These are phyloP conservation scores for Mellivora capensis DNA, from an alignment of 2,113 vertebrate genomes.

Conservation along the genomic window DNA sequence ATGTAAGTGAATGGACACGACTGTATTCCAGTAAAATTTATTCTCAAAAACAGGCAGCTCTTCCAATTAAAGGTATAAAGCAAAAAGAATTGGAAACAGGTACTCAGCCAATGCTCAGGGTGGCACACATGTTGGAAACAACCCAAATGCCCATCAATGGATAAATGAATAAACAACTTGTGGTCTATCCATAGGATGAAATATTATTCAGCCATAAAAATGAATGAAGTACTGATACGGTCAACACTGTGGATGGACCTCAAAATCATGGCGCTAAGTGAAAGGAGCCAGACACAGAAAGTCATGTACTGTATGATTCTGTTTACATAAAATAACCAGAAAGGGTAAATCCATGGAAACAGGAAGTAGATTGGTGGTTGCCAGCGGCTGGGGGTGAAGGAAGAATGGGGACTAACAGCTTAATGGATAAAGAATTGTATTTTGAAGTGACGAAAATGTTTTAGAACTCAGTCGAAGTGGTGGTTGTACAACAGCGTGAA, in stretches of 20 bases:
- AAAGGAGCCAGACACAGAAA: background rate
- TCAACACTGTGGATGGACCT: background rate
- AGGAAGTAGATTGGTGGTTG: background rate
- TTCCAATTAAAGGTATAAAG: background rate
- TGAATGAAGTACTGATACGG: background rate
- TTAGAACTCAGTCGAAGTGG: background rate
- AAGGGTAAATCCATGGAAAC: background rate
- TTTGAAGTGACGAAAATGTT: background rate
- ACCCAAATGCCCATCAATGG: background rate
- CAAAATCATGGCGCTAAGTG: background rate
- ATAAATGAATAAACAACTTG: background rate
- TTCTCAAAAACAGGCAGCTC: background rate
- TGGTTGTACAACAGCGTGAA: background rate
- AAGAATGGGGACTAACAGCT: background rate
- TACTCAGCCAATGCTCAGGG: background rate
- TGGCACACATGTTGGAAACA: background rate
- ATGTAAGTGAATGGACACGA: background rate
- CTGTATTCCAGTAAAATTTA: background rate
- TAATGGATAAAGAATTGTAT: background rate
- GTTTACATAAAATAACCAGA: background rate
- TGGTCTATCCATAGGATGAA: background rate
- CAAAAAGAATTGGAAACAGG: background rate
- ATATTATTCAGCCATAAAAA: background rate
- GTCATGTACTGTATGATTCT: background rate
- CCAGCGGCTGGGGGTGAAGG: background rate